Evolutionary conservation across 1,140 invertebrate genomes (phyloP).

Genomic region (Saxidomus purpurata): DNA sequence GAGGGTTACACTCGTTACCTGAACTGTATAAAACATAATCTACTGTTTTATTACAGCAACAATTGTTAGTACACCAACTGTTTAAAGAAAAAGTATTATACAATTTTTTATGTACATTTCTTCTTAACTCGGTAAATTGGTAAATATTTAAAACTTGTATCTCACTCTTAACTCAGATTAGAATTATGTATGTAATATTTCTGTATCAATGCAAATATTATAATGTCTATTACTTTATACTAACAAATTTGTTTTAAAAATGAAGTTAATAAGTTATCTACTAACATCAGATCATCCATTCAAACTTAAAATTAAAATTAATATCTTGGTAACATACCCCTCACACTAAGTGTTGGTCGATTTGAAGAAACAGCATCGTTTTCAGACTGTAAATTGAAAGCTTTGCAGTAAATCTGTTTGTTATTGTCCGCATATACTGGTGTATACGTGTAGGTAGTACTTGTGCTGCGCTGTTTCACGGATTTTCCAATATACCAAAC

Average conservation of each 20-base stretch:
- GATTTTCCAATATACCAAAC: background rate
- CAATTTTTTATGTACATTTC: no score
- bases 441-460: background rate
- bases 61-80: no score
- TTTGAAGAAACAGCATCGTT: background rate
- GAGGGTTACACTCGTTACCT: background rate
- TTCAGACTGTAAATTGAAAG: background rate
- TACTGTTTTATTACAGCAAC: no score
- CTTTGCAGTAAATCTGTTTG: background rate
- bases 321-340: background rate
- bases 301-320: background rate
- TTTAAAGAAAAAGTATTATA: no score
- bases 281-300: background rate
- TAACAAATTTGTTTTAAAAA: no score
- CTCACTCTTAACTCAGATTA: no score
- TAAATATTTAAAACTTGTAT: no score
- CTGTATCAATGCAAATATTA: no score
- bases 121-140: no score
- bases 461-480: background rate
- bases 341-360: background rate
- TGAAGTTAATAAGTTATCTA: no score
- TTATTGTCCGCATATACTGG: background rate
- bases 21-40: background rate
- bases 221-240: no score
- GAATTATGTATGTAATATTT: no score